A percentile compares a stretch with the other conserved stretches of the same genome.
Evolutionary conservation across 2,888 invertebrate genomes (phyloP).

Genomic region (Rhodophaea formosa): DNA sequence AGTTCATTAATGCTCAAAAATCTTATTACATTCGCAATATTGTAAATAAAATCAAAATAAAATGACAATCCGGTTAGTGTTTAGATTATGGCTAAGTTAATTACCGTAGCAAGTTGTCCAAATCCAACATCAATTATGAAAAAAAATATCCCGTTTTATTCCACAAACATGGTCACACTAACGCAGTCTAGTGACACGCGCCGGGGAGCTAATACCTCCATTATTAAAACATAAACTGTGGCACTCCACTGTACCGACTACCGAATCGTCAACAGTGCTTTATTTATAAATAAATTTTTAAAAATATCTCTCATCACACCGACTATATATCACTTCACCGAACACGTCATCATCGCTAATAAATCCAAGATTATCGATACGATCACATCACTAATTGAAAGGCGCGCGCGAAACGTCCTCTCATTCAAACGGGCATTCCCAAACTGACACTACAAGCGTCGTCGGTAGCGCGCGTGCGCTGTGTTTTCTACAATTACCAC

Average conservation of each 20-base stretch:
- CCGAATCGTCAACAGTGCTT: background rate
- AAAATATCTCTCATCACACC: background rate
- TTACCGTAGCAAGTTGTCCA: too few relatives aligned
- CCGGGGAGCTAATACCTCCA: conserved; percentile 51
- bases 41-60: too few relatives aligned
- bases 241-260: conserved; percentile 8
- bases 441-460: conserved; percentile 59
- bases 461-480: conserved; percentile 23
- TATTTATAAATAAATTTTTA: background rate
- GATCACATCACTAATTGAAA: conserved; percentile 53
- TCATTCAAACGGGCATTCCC: conserved; percentile 48
- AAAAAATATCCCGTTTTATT: background rate
- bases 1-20: too few relatives aligned
- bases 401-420: conserved; percentile 25
- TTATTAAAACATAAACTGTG: conserved; percentile 61
- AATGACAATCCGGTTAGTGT: too few relatives aligned
- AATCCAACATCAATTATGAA: too few relatives aligned
- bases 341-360: background rate
- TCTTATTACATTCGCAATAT: too few relatives aligned
- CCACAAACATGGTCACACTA: conserved; percentile 27
- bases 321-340: background rate
- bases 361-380: conserved; percentile 31
- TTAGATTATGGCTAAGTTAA: too few relatives aligned
- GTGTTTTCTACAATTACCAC: background rate
- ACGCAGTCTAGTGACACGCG: conserved; percentile 33